A percentile compares a stretch with the other conserved stretches of the same genome.
Evolutionary conservation across 2,888 invertebrate genomes (phyloP).

Genomic region (Zeuzera pyrina): DNA sequence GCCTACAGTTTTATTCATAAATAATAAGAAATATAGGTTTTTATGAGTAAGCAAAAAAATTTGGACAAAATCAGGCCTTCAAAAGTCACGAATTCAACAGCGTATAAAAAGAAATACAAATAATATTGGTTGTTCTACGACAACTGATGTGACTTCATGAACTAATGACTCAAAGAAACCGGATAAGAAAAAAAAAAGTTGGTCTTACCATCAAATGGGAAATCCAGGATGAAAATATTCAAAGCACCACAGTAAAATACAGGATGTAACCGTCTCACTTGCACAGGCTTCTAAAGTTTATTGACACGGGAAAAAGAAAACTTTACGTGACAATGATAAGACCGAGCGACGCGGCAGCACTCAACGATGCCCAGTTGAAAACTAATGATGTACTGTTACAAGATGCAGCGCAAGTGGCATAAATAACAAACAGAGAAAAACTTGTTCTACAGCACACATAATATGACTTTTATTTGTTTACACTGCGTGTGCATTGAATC

Average conservation of each 20-base stretch:
- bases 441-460: too few relatives aligned
- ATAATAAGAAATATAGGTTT: too few relatives aligned
- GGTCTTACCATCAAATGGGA: constrained; percentile 41
- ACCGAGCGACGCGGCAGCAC: constrained; percentile 31
- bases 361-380: constrained; percentile 25
- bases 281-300: constrained; percentile 33
- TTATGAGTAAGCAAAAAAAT: not conserved
- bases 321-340: constrained; percentile 19
- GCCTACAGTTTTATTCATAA: too few relatives aligned
- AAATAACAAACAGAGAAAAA: too few relatives aligned
- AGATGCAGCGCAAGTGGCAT: not conserved
- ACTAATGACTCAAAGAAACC: constrained; percentile 7
- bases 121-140: constrained; percentile 3
- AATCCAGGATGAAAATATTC: constrained; percentile 48
- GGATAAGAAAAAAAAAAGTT: constrained; percentile 1
- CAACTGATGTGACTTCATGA: too few relatives aligned
- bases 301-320: constrained; percentile 28
- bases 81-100: constrained; percentile 9
- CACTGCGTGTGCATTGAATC: too few relatives aligned
- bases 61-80: constrained; percentile 5
- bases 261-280: constrained; percentile 28
- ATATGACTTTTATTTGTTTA: too few relatives aligned
- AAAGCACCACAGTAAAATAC: constrained; percentile 22
- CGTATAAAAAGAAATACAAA: constrained; percentile 5
- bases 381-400: constrained; percentile 29